Percentiles rank a stretch among this genome's conserved stretches.
phyloP scores from a whole-genome alignment of 2,888 invertebrate species.

The Plagodis pulveraria region DNA sequence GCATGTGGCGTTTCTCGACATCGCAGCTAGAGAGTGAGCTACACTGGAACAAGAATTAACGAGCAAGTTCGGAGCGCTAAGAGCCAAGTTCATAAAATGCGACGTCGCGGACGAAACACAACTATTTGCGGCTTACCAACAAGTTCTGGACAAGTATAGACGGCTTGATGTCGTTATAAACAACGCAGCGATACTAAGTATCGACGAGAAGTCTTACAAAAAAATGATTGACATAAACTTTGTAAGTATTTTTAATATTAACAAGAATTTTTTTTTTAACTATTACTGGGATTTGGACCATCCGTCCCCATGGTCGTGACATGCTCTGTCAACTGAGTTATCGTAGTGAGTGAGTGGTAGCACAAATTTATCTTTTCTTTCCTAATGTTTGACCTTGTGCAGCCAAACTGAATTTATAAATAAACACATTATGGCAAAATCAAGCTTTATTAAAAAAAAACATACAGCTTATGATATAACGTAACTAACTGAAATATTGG shows the following conservation, averaged over 20 bases:
- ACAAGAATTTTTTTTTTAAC: too few relatives aligned
- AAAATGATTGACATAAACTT: conserved; percentile 72
- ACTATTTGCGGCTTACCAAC: conserved; percentile 61
- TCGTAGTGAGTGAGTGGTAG: too few relatives aligned
- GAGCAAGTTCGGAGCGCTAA: conserved; percentile 69
- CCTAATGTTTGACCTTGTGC: too few relatives aligned
- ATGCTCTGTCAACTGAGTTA: too few relatives aligned
- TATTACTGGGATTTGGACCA: too few relatives aligned
- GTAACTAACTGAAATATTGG: too few relatives aligned
- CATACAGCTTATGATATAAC: too few relatives aligned
- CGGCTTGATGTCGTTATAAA: conserved; percentile 72
- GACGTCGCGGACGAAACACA: conserved; percentile 67
- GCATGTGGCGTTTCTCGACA: conserved; percentile 74
- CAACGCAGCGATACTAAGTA: conserved; percentile 64
- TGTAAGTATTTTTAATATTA: conserved; percentile 54
- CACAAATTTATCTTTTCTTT: too few relatives aligned
- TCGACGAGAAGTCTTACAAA: conserved; percentile 51
- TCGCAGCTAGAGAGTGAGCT: conserved; percentile 64
- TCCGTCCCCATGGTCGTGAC: too few relatives aligned
- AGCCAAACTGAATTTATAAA: too few relatives aligned
- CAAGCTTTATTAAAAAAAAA: too few relatives aligned
- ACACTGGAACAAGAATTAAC: conserved; percentile 63
- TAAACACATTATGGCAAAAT: too few relatives aligned
- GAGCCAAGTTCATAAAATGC: conserved; percentile 77
- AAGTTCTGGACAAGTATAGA: conserved; percentile 68